A percentile compares a stretch with the other conserved stretches of the same genome.
These are phyloP conservation scores for Drosophila bipectinata DNA, from an alignment of 1,140 invertebrate genomes.

Conservation along the genomic window DNA sequence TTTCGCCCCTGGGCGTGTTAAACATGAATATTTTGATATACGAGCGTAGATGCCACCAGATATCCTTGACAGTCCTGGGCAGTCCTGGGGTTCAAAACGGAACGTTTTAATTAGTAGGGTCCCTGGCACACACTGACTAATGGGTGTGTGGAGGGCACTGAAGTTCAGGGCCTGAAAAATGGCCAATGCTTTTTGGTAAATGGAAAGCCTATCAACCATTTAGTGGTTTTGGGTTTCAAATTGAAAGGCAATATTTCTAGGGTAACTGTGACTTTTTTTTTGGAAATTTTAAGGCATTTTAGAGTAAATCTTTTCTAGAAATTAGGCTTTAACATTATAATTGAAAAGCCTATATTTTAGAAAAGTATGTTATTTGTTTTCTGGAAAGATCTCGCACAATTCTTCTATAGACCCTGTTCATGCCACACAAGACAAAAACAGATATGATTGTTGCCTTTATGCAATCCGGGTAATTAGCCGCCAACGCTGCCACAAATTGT, in stretches of 20 bases:
- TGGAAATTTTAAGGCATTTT: background rate
- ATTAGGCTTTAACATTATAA: too few relatives aligned
- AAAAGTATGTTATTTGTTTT: too few relatives aligned
- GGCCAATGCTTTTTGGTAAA: slow-evolving; percentile 17
- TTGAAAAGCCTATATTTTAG: too few relatives aligned
- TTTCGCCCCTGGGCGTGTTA: slow-evolving; percentile 40
- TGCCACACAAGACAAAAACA: slow-evolving; percentile 1
- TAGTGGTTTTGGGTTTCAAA: background rate
- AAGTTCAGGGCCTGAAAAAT: background rate
- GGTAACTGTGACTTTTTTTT: background rate
- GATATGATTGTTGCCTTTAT: slow-evolving; percentile 28
- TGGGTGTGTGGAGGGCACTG: background rate
- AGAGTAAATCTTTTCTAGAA: too few relatives aligned
- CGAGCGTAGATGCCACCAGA: slow-evolving; percentile 33
- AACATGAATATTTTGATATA: slow-evolving; percentile 50
- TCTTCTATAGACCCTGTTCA: background rate
- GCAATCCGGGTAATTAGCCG: slow-evolving; percentile 56
- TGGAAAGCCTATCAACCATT: slow-evolving; percentile 14
- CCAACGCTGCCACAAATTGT: slow-evolving; percentile 61
- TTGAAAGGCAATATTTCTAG: background rate
- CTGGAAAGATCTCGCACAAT: background rate
- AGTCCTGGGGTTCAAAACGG: background rate
- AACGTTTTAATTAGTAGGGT: slow-evolving; percentile 54
- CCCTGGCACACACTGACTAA: slow-evolving; percentile 12
- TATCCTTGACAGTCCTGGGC: slow-evolving; percentile 28